These are phyloP conservation scores for Gonocerus acuteangulatus DNA, from an alignment of 2,888 invertebrate species.

Conservation along the genomic window DNA sequence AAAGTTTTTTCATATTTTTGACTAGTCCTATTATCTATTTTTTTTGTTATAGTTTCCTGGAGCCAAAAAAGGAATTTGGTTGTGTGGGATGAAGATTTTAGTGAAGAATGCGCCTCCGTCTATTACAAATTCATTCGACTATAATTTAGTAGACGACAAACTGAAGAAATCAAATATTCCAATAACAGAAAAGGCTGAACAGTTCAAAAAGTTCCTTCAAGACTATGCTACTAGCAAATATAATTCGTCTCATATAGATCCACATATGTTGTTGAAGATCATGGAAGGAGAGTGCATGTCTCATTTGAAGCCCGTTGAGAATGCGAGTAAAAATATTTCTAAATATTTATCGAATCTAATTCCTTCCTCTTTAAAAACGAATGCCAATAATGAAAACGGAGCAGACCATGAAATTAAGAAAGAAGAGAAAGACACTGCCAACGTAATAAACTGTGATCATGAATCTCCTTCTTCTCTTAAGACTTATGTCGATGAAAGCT, in stretches of 20 bases:
- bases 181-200: constrained; percentile 39
- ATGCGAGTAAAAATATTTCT: constrained; percentile 34
- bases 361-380: constrained; percentile 35
- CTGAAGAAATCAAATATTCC: constrained; percentile 38
- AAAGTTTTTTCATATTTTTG: too few relatives aligned
- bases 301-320: constrained; percentile 34
- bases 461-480: constrained; percentile 1
- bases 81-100: constrained; percentile 44
- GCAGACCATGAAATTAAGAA: neutral
- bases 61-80: constrained; percentile 43
- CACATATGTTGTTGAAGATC: constrained; percentile 36
- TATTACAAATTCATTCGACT: constrained; percentile 35
- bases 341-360: constrained; percentile 36
- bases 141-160: constrained; percentile 37
- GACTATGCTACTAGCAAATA: constrained; percentile 31
- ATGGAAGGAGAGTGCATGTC: constrained; percentile 35
- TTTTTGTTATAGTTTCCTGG: constrained; percentile 42
- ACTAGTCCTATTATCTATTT: too few relatives aligned
- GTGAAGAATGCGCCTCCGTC: constrained; percentile 37
- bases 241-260: constrained; percentile 31
- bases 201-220: constrained; percentile 38
- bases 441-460: neutral
- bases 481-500: constrained; percentile 29
- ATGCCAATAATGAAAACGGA: neutral
- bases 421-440: neutral